Percentiles rank a stretch among this genome's conserved stretches.
These are phyloP conservation scores for Bursaphelenchus mucronatus DNA, from an alignment of 1,140 invertebrate genomes.

Conservation along the genomic window DNA sequence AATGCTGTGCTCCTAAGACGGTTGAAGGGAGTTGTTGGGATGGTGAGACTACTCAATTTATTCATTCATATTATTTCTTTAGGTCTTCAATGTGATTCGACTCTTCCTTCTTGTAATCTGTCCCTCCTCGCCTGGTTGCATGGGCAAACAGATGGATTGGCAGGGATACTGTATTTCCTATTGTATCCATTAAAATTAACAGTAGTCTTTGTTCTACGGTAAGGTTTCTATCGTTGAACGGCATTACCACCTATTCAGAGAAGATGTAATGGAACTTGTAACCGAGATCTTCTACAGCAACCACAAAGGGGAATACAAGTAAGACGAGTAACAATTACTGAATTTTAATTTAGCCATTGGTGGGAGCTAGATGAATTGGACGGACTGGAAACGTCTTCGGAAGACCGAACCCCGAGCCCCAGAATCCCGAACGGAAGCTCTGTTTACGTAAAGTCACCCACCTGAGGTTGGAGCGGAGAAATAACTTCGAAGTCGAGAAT, in stretches of 20 bases:
- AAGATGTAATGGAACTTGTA: slow-evolving; percentile 39
- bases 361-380: not conserved
- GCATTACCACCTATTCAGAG: slow-evolving; percentile 21
- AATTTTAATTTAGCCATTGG: slow-evolving; percentile 18
- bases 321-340: slow-evolving; percentile 9
- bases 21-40: slow-evolving; percentile 16
- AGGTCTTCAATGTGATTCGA: not conserved
- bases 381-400: no score
- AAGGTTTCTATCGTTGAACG: slow-evolving; percentile 2
- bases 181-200: slow-evolving; percentile 41
- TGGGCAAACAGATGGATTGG: slow-evolving; percentile 27
- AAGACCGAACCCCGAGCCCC: no score
- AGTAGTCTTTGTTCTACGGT: slow-evolving; percentile 39
- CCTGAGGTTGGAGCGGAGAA: slow-evolving; percentile 65
- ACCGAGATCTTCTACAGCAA: slow-evolving; percentile 29
- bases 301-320: slow-evolving; percentile 36
- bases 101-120: slow-evolving; percentile 8
- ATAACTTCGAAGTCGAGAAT: slow-evolving; percentile 73
- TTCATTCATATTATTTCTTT: not conserved
- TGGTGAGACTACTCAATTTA: not conserved
- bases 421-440: no score
- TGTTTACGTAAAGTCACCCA: slow-evolving; percentile 22
- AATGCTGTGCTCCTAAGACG: slow-evolving; percentile 17
- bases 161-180: slow-evolving; percentile 35
- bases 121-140: slow-evolving; percentile 43